Conservation (phyloP, 2,888 invertebrate genomes). For the Trichacis sp. region DNA sequence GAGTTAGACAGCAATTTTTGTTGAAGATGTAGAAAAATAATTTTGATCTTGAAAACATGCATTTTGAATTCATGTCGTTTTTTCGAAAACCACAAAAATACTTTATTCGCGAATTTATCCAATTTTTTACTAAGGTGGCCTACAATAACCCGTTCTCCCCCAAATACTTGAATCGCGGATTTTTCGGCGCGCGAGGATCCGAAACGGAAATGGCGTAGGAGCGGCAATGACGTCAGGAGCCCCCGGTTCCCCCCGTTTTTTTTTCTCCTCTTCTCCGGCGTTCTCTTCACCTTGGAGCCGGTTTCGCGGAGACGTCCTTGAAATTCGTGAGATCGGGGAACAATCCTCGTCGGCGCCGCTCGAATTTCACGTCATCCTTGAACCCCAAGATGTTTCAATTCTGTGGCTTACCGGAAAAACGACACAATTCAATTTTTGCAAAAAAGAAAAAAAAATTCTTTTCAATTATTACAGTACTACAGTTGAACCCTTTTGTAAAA, state of each 20-base stretch:
- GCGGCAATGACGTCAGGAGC: slow-evolving; percentile 48
- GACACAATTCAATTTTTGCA: not conserved
- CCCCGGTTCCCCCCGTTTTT: slow-evolving; percentile 46
- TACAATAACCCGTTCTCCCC: too few species aligned
- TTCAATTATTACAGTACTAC: too few species aligned
- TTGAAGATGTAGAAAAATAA: too few species aligned
- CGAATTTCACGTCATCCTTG: slow-evolving; percentile 38
- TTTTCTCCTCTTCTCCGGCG: slow-evolving; percentile 25
- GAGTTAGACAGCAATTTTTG: too few species aligned
- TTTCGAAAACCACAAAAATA: not conserved
- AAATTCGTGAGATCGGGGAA: slow-evolving; percentile 65
- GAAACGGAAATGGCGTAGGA: slow-evolving; percentile 53
- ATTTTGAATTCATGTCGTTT: not conserved
- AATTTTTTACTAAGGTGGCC: too few species aligned
- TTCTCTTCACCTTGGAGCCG: slow-evolving; percentile 53
- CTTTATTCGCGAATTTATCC: too few species aligned
- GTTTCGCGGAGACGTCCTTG: slow-evolving; percentile 66
- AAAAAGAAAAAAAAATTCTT: too few species aligned
- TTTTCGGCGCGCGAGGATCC: too few species aligned
- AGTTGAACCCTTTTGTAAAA: not conserved
- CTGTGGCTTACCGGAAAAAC: too few species aligned
- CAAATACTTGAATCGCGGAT: too few species aligned
- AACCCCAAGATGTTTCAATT: slow-evolving; percentile 26
- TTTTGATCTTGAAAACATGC: too few species aligned
- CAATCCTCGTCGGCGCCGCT: slow-evolving; percentile 51